phyloP scores from a whole-genome alignment of 2,113 vertebrate species.

The Meriones unguiculatus region DNA sequence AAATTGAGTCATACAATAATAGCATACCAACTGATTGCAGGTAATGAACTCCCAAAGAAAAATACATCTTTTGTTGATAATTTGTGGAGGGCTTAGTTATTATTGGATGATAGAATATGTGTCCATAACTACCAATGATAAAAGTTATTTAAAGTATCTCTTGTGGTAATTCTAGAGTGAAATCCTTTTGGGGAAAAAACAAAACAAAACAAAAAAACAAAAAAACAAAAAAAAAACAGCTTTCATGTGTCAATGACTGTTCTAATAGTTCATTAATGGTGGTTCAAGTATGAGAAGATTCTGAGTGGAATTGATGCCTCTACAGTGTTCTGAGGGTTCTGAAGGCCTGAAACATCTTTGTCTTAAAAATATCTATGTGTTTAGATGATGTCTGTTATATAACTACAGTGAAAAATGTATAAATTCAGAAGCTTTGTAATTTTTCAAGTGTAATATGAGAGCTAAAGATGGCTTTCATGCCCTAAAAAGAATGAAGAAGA shows the following conservation, averaged over 20 bases:
- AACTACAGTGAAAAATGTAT: background rate
- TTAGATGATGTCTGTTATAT: background rate
- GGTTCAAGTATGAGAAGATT: constrained; percentile 13
- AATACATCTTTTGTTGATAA: background rate
- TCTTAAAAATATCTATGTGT: background rate
- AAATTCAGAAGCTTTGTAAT: background rate
- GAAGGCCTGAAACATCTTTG: background rate
- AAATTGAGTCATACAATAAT: background rate
- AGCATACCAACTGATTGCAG: background rate
- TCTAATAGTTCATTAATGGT: background rate
- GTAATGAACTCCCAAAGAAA: constrained; percentile 22
- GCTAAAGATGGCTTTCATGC: background rate
- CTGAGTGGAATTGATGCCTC: background rate
- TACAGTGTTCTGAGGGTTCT: background rate
- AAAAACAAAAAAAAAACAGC: background rate
- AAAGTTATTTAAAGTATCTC: constrained; percentile 27
- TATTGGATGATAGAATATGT: constrained; percentile 25
- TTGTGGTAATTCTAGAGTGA: constrained; percentile 1
- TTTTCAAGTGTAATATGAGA: background rate
- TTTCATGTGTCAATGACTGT: background rate
- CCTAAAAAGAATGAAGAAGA: background rate
- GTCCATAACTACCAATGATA: background rate
- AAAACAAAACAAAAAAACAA: no score
- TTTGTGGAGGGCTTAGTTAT: background rate
- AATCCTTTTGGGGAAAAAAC: background rate